phyloP scores from a whole-genome alignment of 2,113 vertebrate genomes.

The Argyrosomus japonicus region DNA sequence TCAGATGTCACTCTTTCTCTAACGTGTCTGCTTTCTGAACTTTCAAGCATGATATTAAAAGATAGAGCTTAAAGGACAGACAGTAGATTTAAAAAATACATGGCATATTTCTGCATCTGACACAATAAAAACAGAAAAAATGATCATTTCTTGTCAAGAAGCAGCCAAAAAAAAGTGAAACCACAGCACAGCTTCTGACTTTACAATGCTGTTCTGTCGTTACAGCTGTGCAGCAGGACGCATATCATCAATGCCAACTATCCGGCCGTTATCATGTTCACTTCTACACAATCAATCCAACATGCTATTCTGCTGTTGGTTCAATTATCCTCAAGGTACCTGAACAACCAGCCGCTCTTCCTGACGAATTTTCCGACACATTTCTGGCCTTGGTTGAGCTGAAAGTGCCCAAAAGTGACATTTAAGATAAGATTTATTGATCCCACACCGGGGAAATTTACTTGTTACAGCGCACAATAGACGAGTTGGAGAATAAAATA shows the following conservation, averaged over 20 bases:
- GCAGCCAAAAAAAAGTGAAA: not conserved
- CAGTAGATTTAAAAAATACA: not conserved
- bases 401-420: too few species aligned
- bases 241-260: not conserved
- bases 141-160: not conserved
- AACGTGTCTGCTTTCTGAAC: not conserved
- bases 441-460: too few species aligned
- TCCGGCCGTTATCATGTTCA: too few species aligned
- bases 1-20: too few species aligned
- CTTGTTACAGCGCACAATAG: too few species aligned
- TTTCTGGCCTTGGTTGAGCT: not conserved
- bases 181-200: not conserved
- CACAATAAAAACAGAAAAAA: not conserved
- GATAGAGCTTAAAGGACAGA: not conserved
- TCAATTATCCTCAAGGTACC: not conserved
- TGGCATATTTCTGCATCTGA: not conserved
- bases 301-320: not conserved
- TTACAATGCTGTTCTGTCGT: not conserved
- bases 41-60: not conserved
- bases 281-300: not conserved
- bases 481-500: too few species aligned
- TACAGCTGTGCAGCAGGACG: too few species aligned
- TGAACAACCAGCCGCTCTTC: not conserved
- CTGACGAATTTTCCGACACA: not conserved
- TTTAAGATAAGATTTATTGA: too few species aligned